These are phyloP conservation scores for Conus canariensis DNA, from an alignment of 2,888 invertebrate genomes.

Conservation along the genomic window DNA sequence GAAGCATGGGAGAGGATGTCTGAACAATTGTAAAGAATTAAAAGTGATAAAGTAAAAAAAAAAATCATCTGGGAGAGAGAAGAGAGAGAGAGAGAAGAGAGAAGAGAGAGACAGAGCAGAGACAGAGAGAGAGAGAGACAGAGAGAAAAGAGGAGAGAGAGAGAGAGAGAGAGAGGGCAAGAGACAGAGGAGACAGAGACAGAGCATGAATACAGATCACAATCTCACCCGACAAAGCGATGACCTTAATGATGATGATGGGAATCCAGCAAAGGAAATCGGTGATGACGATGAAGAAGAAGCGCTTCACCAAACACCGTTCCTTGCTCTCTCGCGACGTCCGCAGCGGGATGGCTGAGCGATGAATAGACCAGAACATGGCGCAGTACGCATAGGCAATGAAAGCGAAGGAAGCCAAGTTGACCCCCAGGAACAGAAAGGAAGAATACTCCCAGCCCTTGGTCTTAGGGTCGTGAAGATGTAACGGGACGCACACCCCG, in stretches of 20 bases:
- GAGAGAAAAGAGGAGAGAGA: background rate
- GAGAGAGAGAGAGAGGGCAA: too few species aligned
- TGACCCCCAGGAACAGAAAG: slow-evolving; percentile 60
- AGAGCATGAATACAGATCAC: background rate
- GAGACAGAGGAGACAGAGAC: background rate
- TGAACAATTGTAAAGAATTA: too few species aligned
- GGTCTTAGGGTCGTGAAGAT: slow-evolving; percentile 56
- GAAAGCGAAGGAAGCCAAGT: slow-evolving; percentile 55
- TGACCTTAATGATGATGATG: slow-evolving; percentile 59
- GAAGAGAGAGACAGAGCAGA: background rate
- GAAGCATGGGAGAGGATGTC: too few species aligned
- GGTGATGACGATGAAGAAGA: slow-evolving; percentile 60
- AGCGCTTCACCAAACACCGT: slow-evolving; percentile 55
- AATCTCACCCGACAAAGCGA: slow-evolving; percentile 56
- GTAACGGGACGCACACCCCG: slow-evolving; percentile 60
- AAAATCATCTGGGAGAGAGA: too few species aligned
- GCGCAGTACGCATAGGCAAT: slow-evolving; percentile 58
- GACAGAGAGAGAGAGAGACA: slow-evolving; percentile 1
- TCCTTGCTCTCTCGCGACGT: slow-evolving; percentile 57
- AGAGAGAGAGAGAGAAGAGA: too few species aligned
- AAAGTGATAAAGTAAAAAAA: too few species aligned
- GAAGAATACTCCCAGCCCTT: slow-evolving; percentile 62
- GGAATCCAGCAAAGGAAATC: slow-evolving; percentile 63
- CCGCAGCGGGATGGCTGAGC: slow-evolving; percentile 54
- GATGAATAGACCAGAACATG: slow-evolving; percentile 58